Percentiles rank a stretch among this genome's conserved stretches.
Conservation (phyloP, 2,888 invertebrate genomes). For the Microplitis manilae region DNA sequence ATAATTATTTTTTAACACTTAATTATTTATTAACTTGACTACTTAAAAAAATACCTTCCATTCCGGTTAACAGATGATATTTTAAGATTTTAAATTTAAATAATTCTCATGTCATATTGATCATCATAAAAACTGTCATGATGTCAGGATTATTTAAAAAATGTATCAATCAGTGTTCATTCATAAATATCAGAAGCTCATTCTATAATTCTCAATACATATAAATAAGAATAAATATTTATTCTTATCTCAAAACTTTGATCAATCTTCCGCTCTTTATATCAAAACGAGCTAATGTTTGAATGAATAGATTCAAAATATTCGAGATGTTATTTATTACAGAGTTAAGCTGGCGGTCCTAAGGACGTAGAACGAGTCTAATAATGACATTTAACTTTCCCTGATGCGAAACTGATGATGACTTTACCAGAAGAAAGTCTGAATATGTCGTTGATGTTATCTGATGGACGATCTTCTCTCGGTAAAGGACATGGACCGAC, state of each 20-base stretch:
- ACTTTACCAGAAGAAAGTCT: not conserved
- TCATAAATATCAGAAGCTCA: not conserved
- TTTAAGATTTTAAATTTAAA: not conserved
- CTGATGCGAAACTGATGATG: slow-evolving; percentile 1
- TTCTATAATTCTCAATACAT: not conserved
- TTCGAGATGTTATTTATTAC: not conserved
- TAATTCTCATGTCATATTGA: not conserved
- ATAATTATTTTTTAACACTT: too few species aligned
- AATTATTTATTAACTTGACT: too few species aligned
- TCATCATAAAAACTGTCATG: not conserved
- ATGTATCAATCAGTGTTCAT: not conserved
- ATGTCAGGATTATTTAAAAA: not conserved
- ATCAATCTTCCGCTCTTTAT: not conserved
- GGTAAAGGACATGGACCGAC: not conserved
- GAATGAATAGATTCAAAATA: not conserved
- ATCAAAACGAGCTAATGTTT: not conserved
- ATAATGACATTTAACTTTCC: not conserved
- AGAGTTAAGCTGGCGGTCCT: not conserved
- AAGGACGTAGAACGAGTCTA: not conserved
- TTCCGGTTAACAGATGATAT: too few species aligned
- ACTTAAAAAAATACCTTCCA: too few species aligned
- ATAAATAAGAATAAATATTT: not conserved
- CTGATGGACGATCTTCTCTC: slow-evolving; percentile 9
- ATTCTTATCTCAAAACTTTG: not conserved
- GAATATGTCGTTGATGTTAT: slow-evolving; percentile 6